Conservation (phyloP, 2,113 vertebrate genomes). For the Callionymus lyra region DNA sequence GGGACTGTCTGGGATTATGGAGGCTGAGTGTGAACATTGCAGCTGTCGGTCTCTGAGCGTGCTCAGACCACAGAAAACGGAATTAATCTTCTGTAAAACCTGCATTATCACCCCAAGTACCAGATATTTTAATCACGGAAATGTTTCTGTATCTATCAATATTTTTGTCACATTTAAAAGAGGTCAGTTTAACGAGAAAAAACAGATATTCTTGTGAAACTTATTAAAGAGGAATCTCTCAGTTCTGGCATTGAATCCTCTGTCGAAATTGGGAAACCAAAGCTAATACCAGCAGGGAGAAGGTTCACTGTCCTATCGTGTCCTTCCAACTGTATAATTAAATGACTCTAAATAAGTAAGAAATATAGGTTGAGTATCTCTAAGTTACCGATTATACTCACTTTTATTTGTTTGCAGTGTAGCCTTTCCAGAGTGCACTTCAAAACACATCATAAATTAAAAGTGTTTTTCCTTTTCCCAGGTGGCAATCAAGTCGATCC, state of each 20-base stretch:
- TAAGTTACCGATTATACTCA: no score
- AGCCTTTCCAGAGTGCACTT: neutral
- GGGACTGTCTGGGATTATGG: constrained; percentile 31
- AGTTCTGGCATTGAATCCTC: constrained; percentile 4
- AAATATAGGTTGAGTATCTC: no score
- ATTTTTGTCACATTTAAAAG: constrained; percentile 7
- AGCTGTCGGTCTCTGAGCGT: constrained; percentile 37
- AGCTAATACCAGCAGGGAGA: no score
- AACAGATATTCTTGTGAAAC: neutral
- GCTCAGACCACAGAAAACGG: constrained; percentile 32
- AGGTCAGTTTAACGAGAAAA: no score
- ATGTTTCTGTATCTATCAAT: constrained; percentile 1
- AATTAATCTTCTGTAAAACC: constrained; percentile 26
- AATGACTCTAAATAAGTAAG: no score
- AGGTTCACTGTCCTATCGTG: neutral
- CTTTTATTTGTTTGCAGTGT: no score
- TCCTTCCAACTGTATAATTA: no score
- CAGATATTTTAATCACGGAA: constrained; percentile 18
- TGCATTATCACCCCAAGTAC: constrained; percentile 43
- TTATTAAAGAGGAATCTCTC: constrained; percentile 6
- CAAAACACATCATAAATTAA: neutral
- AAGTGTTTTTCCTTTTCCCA: constrained; percentile 15
- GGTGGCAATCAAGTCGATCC: constrained; percentile 75
- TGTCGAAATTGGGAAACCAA: constrained; percentile 1
- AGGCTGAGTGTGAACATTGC: constrained; percentile 34